Conservation (phyloP, 2,888 invertebrate genomes). For the Dugesia japonica region DNA sequence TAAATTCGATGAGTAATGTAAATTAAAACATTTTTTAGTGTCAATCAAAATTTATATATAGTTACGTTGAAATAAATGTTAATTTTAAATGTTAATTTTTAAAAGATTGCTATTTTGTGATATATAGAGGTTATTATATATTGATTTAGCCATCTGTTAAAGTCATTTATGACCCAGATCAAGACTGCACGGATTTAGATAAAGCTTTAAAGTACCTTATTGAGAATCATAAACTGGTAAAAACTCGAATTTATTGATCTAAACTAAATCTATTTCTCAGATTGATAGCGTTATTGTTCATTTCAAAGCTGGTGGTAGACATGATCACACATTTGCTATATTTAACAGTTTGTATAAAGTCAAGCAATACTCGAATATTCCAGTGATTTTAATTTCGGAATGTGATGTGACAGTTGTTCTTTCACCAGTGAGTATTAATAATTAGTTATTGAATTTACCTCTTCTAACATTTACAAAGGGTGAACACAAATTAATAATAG, state of each 20-base stretch:
- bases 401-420: neutral
- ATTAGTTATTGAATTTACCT: neutral
- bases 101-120: too few species aligned
- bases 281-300: neutral
- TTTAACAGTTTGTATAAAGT: neutral
- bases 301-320: neutral
- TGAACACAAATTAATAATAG: constrained; percentile 23
- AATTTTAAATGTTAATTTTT: too few species aligned
- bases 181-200: neutral
- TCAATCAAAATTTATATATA: too few species aligned
- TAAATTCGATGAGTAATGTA: too few species aligned
- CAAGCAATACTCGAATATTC: neutral
- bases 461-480: too few species aligned
- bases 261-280: neutral
- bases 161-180: neutral
- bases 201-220: neutral
- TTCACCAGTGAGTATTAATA: neutral
- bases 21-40: too few species aligned
- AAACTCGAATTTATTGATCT: neutral
- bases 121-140: too few species aligned
- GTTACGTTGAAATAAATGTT: too few species aligned
- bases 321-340: neutral
- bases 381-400: neutral
- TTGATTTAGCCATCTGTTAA: neutral
- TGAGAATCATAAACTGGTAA: too few species aligned